Evolutionary conservation across 1,140 invertebrate species (phyloP).

Genomic region (Samia ricini): DNA sequence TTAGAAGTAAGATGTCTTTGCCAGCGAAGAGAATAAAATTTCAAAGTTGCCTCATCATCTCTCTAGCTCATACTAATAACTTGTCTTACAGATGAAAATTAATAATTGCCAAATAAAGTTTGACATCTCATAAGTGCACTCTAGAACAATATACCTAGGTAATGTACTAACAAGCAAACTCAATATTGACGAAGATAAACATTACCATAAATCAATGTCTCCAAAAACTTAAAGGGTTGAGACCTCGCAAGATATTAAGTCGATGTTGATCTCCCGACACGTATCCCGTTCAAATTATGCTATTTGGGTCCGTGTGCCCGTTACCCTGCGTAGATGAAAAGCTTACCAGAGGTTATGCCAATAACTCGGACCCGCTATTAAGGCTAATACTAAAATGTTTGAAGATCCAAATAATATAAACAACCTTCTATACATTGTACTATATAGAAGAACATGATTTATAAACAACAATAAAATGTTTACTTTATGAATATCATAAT

Average conservation of each 20-base stretch:
- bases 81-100: no score
- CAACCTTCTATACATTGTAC: neutral
- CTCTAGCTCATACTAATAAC: no score
- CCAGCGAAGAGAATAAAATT: no score
- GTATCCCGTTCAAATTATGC: slow-evolving; percentile 30
- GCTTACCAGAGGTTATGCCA: slow-evolving; percentile 21
- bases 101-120: no score
- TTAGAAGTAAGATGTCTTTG: no score
- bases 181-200: neutral
- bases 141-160: no score
- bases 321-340: slow-evolving; percentile 27
- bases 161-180: no score
- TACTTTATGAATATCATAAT: no score
- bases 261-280: slow-evolving; percentile 16
- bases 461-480: no score
- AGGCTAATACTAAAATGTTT: neutral
- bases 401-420: slow-evolving; percentile 1
- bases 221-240: neutral
- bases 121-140: no score
- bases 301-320: slow-evolving; percentile 10
- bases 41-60: no score
- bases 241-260: slow-evolving; percentile 17
- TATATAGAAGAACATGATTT: no score
- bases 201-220: neutral
- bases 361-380: neutral